Conservation (phyloP, 2,888 invertebrate genomes). For the Poecilobothrus nobilitatus region DNA sequence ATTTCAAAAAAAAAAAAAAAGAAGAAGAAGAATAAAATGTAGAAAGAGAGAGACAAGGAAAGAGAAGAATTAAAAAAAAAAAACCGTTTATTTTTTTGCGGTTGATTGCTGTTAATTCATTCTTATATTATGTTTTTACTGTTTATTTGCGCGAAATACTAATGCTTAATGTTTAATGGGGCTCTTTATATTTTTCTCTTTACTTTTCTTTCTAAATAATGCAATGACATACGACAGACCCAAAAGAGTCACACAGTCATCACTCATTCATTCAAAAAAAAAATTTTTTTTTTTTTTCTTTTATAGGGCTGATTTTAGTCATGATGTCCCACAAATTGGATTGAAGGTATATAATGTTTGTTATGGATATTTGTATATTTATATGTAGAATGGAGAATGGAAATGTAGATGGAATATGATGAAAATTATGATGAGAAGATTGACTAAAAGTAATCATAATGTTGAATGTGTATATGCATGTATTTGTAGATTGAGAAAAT, state of each 20-base stretch:
- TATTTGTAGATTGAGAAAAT: too few species aligned
- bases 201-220: background rate
- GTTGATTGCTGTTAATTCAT: background rate
- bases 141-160: constrained; percentile 4
- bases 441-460: too few species aligned
- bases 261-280: background rate
- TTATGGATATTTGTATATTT: background rate
- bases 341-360: too few species aligned
- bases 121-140: background rate
- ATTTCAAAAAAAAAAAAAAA: too few species aligned
- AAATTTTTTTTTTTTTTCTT: background rate
- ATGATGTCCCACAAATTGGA: background rate
- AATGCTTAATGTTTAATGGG: background rate
- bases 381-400: background rate
- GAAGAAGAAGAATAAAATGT: too few species aligned
- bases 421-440: too few species aligned
- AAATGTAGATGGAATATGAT: too few species aligned
- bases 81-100: background rate
- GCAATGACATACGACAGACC: background rate
- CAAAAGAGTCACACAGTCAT: background rate
- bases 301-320: too few species aligned
- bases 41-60: too few species aligned
- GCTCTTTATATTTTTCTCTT: background rate
- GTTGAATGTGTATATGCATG: too few species aligned
- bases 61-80: background rate